phyloP scores from a whole-genome alignment of 1,140 invertebrate genomes.

The Spodoptera litura region DNA sequence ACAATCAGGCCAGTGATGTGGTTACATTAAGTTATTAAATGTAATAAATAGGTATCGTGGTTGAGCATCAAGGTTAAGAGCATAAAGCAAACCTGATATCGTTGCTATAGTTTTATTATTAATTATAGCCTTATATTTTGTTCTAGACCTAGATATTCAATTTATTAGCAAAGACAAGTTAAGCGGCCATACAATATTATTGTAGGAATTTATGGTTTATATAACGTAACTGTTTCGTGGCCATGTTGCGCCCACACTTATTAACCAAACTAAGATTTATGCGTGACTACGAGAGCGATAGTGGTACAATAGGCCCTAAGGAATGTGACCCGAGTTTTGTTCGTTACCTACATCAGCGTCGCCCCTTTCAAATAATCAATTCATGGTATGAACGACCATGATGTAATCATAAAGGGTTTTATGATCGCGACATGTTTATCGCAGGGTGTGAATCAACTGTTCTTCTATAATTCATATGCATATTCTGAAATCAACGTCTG shows the following conservation, averaged over 20 bases:
- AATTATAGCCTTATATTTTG: conserved; percentile 8
- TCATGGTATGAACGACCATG: conserved; percentile 15
- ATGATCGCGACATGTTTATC: neutral
- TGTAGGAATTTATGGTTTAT: conserved; percentile 63
- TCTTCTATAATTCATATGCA: neutral
- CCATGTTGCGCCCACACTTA: conserved; percentile 78
- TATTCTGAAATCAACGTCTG: neutral
- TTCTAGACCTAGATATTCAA: conserved; percentile 36
- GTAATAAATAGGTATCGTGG: neutral
- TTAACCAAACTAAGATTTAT: conserved; percentile 83
- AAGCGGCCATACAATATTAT: conserved; percentile 29
- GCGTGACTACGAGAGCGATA: conserved; percentile 73
- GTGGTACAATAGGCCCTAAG: conserved; percentile 74
- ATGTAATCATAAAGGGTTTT: conserved; percentile 12
- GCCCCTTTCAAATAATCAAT: conserved; percentile 36
- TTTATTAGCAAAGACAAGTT: conserved; percentile 19
- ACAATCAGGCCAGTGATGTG: no score
- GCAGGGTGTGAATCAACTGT: neutral
- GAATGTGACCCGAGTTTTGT: conserved; percentile 75
- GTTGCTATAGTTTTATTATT: conserved; percentile 17
- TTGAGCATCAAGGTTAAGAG: conserved; percentile 28
- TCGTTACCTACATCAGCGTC: conserved; percentile 31
- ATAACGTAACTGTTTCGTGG: conserved; percentile 67
- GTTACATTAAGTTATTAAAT: no score
- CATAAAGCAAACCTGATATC: conserved; percentile 22